Percentiles rank a stretch among this genome's conserved stretches.
These are phyloP conservation scores for Torymus texanus DNA, from an alignment of 2,888 invertebrate genomes.

Conservation along the genomic window DNA sequence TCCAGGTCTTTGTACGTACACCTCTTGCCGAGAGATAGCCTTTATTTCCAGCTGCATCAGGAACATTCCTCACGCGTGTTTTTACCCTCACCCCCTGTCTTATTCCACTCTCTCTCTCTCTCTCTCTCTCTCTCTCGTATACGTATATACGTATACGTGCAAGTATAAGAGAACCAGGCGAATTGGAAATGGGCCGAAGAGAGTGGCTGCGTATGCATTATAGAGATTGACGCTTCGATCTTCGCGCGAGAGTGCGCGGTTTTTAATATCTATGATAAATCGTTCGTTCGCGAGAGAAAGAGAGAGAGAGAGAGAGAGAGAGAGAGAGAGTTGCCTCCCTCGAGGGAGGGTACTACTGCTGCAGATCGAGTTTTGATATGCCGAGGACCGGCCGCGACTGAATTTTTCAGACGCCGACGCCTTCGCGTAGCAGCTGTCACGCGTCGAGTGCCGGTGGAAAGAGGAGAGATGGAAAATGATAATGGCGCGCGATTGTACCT, in stretches of 20 bases:
- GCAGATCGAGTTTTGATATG: conserved; percentile 46
- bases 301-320: conserved; percentile 18
- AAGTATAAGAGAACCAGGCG: neutral
- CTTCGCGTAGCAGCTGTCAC: conserved; percentile 22
- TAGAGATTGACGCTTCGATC: conserved; percentile 41
- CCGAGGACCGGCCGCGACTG: neutral
- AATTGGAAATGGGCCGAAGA: conserved; percentile 27
- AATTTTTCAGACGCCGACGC: conserved; percentile 36
- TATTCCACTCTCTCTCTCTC: too few species aligned
- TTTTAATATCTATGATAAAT: conserved; percentile 54
- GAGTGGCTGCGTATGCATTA: conserved; percentile 6
- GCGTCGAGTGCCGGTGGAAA: neutral
- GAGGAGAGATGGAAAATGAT: neutral
- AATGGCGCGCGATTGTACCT: too few species aligned
- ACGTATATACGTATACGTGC: conserved; percentile 6
- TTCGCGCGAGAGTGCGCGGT: neutral
- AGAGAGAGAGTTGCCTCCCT: conserved; percentile 1
- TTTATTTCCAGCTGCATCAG: too few species aligned
- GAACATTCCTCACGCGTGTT: too few species aligned
- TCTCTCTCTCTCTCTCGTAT: neutral
- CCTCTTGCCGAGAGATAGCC: too few species aligned
- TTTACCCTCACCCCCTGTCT: too few species aligned
- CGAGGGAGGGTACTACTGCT: neutral
- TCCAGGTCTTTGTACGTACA: too few species aligned
- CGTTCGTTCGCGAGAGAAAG: conserved; percentile 4